A percentile compares a stretch with the other conserved stretches of the same genome.
These are phyloP conservation scores for Elegia similella DNA, from an alignment of 2,888 invertebrate species.

Conservation along the genomic window DNA sequence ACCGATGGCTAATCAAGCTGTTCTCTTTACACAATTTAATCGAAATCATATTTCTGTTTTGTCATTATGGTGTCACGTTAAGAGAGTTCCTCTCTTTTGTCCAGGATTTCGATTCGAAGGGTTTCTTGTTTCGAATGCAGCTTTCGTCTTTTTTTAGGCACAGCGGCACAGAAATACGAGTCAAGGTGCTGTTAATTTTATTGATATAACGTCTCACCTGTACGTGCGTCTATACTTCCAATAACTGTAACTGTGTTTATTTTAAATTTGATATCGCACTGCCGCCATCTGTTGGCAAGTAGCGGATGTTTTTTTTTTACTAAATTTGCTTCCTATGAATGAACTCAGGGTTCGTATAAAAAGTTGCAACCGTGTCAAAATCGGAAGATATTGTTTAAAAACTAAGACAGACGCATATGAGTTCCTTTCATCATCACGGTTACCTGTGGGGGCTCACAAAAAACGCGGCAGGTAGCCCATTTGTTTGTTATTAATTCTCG, in stretches of 20 bases:
- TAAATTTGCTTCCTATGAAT: slow-evolving; percentile 66
- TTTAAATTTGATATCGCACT: slow-evolving; percentile 24
- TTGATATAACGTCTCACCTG: slow-evolving; percentile 32
- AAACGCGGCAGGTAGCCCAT: slow-evolving; percentile 81
- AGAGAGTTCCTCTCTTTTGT: slow-evolving; percentile 78
- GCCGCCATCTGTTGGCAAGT: slow-evolving; percentile 67
- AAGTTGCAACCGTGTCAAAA: slow-evolving; percentile 77
- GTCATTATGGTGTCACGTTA: slow-evolving; percentile 80
- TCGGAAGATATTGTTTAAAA: slow-evolving; percentile 74
- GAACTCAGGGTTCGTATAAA: slow-evolving; percentile 58
- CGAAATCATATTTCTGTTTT: slow-evolving; percentile 82
- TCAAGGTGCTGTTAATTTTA: slow-evolving; percentile 34
- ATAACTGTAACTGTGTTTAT: slow-evolving; percentile 19
- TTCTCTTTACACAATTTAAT: slow-evolving; percentile 71
- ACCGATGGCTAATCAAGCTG: slow-evolving; percentile 43
- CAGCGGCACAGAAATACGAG: slow-evolving; percentile 57
- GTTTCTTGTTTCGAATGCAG: slow-evolving; percentile 77
- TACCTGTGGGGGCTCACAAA: slow-evolving; percentile 78
- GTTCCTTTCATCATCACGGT: slow-evolving; percentile 72
- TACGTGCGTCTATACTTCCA: slow-evolving; percentile 8
- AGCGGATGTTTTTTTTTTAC: slow-evolving; percentile 52
- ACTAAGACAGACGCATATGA: slow-evolving; percentile 75
- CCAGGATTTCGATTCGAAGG: slow-evolving; percentile 66
- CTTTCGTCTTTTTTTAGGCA: slow-evolving; percentile 31
- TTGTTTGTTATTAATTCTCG: slow-evolving; percentile 82